These are phyloP conservation scores for Rachycentron canadum DNA, from an alignment of 2,797 vertebrate genomes.

Conservation along the genomic window DNA sequence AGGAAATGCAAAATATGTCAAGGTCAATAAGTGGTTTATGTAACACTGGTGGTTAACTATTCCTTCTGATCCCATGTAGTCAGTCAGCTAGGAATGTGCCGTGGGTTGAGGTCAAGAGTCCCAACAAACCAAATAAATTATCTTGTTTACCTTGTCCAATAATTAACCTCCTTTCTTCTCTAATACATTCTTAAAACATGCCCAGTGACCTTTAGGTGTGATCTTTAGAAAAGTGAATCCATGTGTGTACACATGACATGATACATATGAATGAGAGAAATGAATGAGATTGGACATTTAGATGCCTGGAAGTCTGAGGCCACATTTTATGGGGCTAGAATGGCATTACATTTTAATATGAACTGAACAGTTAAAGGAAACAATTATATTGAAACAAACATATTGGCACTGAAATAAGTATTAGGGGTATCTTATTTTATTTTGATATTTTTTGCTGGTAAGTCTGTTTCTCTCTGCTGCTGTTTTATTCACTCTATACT, in stretches of 20 bases:
- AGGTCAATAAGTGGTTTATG: slow-evolving; percentile 27
- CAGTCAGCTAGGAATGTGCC: slow-evolving; percentile 66
- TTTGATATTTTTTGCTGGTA: too few species aligned
- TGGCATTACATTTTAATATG: too few species aligned
- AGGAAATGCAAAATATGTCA: background rate
- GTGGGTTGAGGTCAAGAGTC: slow-evolving; percentile 69
- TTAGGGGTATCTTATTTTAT: too few species aligned
- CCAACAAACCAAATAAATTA: slow-evolving; percentile 55
- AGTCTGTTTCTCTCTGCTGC: too few species aligned
- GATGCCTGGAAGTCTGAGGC: too few species aligned
- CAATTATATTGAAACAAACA: too few species aligned
- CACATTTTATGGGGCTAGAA: too few species aligned
- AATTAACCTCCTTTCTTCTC: slow-evolving; percentile 54
- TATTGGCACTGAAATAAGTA: too few species aligned
- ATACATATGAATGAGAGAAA: background rate
- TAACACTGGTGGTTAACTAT: slow-evolving; percentile 15
- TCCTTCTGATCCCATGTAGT: slow-evolving; percentile 36
- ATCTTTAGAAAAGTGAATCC: slow-evolving; percentile 9
- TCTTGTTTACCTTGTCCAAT: slow-evolving; percentile 64
- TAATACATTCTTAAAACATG: slow-evolving; percentile 52
- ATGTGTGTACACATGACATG: background rate
- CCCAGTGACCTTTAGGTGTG: background rate
- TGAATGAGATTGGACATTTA: background rate
- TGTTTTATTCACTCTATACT: too few species aligned
- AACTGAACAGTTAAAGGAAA: too few species aligned